phyloP scores from a whole-genome alignment of 2,888 invertebrate species.

The Cremastobaeus sp. region DNA sequence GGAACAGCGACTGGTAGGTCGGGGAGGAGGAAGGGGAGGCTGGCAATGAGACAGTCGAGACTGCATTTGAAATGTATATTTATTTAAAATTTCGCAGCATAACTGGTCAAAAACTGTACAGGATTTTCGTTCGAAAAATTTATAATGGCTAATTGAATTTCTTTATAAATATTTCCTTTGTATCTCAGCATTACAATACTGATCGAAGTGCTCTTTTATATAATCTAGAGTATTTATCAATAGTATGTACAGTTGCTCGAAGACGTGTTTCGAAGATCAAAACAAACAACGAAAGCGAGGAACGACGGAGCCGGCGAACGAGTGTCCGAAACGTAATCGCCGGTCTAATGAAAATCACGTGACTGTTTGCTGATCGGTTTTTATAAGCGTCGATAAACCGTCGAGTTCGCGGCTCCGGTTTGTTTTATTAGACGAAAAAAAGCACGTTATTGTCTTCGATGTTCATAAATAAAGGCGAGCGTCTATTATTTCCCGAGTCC shows the following conservation, averaged over 20 bases:
- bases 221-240: constrained; percentile 48
- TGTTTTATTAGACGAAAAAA: constrained; percentile 49
- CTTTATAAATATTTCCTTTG: constrained; percentile 57
- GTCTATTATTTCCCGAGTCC: constrained; percentile 48
- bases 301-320: constrained; percentile 15
- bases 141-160: constrained; percentile 53
- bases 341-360: constrained; percentile 41
- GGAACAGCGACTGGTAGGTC: no score
- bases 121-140: constrained; percentile 56
- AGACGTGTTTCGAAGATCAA: constrained; percentile 38
- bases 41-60: no score
- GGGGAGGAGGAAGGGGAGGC: no score
- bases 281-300: constrained; percentile 9
- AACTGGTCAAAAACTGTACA: constrained; percentile 62
- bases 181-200: constrained; percentile 59
- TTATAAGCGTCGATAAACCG: constrained; percentile 43
- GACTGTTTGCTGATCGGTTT: constrained; percentile 38
- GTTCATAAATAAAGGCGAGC: constrained; percentile 56
- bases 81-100: constrained; percentile 60
- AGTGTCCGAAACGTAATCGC: constrained; percentile 32
- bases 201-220: constrained; percentile 40
- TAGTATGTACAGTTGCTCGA: constrained; percentile 58
- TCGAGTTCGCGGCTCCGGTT: constrained; percentile 20
- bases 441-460: constrained; percentile 59
- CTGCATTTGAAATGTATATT: constrained; percentile 61